phyloP scores from a whole-genome alignment of 2,113 vertebrate species.

The Jaculus jaculus region DNA sequence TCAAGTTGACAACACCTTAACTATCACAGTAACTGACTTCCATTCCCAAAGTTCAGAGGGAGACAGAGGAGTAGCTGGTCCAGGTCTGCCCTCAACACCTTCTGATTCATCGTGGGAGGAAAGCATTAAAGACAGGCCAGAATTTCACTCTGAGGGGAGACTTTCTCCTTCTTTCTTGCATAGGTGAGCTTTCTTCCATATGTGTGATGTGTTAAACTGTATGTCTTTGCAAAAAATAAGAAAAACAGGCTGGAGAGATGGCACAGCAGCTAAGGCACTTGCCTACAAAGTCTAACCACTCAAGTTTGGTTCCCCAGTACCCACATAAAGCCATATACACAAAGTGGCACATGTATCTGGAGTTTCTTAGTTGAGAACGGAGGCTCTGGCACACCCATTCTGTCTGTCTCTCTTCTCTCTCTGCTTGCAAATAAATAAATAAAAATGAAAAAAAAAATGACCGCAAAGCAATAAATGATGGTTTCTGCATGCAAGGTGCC shows the following conservation, averaged over 20 bases:
- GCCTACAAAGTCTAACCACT: too few species aligned
- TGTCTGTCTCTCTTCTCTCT: too few species aligned
- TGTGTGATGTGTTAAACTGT: background rate
- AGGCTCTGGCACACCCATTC: too few species aligned
- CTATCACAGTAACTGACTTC: background rate
- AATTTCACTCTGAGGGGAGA: background rate
- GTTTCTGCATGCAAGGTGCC: background rate
- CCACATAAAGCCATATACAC: too few species aligned
- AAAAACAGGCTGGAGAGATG: too few species aligned
- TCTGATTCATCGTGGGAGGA: background rate
- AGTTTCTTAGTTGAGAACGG: too few species aligned
- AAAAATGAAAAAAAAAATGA: too few species aligned
- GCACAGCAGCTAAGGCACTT: too few species aligned
- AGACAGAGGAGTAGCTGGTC: background rate
- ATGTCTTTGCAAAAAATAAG: constrained; percentile 6
- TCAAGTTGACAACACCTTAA: too few species aligned
- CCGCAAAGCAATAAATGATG: background rate
- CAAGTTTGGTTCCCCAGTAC: too few species aligned
- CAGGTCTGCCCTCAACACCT: background rate
- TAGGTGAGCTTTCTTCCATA: background rate
- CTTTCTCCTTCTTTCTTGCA: background rate
- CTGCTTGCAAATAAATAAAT: too few species aligned
- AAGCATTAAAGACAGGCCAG: background rate
- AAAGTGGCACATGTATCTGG: too few species aligned
- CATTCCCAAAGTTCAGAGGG: background rate